Evolutionary conservation across 2,888 invertebrate species (phyloP).

Genomic region (Drosophila differens): DNA sequence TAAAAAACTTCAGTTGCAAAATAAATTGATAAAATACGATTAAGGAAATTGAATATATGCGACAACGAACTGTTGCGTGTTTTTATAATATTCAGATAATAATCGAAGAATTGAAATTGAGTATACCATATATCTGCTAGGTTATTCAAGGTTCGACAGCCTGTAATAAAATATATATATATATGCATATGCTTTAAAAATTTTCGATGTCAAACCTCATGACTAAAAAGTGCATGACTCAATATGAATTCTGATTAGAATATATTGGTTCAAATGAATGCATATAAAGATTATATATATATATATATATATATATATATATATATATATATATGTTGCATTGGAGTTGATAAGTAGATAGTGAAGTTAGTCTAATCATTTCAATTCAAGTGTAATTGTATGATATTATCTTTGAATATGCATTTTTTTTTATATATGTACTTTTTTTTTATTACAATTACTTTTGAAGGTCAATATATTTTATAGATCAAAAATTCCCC

Average conservation of each 20-base stretch:
- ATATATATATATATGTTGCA: not conserved
- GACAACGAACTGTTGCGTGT: conserved; percentile 4
- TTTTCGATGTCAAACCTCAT: conserved; percentile 43
- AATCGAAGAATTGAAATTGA: too few relatives aligned
- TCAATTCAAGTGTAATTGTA: not conserved
- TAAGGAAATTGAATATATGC: conserved; percentile 1
- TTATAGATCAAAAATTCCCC: not conserved
- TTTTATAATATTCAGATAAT: conserved; percentile 9
- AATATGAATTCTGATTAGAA: conserved; percentile 45
- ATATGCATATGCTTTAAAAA: conserved; percentile 11
- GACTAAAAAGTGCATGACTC: conserved; percentile 56
- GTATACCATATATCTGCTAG: conserved; percentile 1
- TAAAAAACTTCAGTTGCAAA: not conserved
- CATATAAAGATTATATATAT: not conserved
- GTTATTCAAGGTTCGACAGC: conserved; percentile 16
- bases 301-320: not conserved
- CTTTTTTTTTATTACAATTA: not conserved
- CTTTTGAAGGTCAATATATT: not conserved
- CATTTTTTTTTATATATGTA: not conserved
- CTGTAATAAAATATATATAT: not conserved
- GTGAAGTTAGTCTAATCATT: not conserved
- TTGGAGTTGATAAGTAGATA: not conserved
- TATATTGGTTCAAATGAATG: not conserved
- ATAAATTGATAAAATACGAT: conserved; percentile 10
- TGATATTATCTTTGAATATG: not conserved